Conservation (phyloP, 2,113 vertebrate species). For the Geococcyx californianus region DNA sequence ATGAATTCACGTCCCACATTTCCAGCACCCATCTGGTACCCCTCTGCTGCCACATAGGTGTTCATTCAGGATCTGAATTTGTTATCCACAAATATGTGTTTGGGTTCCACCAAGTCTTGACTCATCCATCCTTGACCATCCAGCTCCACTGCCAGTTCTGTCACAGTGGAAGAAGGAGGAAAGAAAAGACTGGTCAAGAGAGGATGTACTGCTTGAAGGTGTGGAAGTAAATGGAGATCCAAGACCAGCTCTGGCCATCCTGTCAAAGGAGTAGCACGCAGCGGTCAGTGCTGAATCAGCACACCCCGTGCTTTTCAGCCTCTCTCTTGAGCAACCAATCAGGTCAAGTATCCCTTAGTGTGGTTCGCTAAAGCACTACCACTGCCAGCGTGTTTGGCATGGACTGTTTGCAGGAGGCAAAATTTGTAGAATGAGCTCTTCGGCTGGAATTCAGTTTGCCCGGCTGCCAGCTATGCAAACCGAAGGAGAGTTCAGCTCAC, state of each 20-base stretch:
- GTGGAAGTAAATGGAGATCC: not conserved
- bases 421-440: not conserved
- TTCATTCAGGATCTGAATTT: slow-evolving; percentile 28
- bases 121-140: not conserved
- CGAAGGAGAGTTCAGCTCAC: not conserved
- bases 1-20: slow-evolving; percentile 34
- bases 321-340: not conserved
- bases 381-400: not conserved
- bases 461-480: not conserved
- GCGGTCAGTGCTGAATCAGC: not conserved
- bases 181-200: not conserved
- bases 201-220: not conserved
- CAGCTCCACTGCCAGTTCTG: not conserved
- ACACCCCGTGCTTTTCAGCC: not conserved
- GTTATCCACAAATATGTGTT: not conserved
- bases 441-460: not conserved
- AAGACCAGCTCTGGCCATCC: not conserved
- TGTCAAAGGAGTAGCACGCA: not conserved
- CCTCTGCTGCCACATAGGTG: slow-evolving; percentile 7
- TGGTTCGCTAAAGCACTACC: not conserved
- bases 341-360: not conserved
- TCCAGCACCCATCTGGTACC: slow-evolving; percentile 43
- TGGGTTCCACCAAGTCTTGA: not conserved
- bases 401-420: not conserved
- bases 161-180: not conserved